phyloP scores from a whole-genome alignment of 2,113 vertebrate genomes.

The Egretta garzetta region DNA sequence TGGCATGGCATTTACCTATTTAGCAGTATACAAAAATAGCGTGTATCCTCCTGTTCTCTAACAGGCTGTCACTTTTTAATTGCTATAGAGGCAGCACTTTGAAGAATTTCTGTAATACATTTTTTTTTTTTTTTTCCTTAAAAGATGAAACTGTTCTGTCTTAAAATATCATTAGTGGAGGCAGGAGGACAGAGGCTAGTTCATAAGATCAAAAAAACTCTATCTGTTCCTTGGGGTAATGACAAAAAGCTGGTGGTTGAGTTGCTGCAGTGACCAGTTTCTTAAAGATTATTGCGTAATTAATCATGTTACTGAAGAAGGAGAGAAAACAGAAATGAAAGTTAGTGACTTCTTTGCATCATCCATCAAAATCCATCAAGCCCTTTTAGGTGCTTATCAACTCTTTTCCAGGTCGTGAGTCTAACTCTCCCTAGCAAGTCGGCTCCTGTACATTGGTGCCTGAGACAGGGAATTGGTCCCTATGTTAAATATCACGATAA shows the following conservation, averaged over 20 bases:
- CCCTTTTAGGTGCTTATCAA: neutral
- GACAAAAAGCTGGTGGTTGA: neutral
- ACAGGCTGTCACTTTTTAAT: slow-evolving; percentile 47
- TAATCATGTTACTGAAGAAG: neutral
- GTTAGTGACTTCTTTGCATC: neutral
- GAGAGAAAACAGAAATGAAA: neutral
- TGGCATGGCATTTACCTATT: slow-evolving; percentile 12
- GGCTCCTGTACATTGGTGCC: neutral
- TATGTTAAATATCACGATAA: neutral
- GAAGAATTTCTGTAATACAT: neutral
- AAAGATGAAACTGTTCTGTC: neutral
- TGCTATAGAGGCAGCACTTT: slow-evolving; percentile 7
- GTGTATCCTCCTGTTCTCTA: neutral
- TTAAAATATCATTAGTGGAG: neutral
- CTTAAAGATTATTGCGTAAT: neutral
- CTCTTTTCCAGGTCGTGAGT: neutral
- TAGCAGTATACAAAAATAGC: neutral
- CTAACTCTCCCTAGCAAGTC: neutral
- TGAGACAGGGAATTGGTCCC: neutral
- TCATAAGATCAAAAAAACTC: neutral
- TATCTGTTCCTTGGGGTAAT: neutral
- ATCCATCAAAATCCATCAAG: neutral
- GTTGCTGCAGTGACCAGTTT: neutral
- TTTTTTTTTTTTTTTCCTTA: neutral
- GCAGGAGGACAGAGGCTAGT: neutral